Percentiles rank a stretch among this genome's conserved stretches.
These are phyloP conservation scores for Corythornis cristatus DNA, from an alignment of 2,113 vertebrate species.

Conservation along the genomic window DNA sequence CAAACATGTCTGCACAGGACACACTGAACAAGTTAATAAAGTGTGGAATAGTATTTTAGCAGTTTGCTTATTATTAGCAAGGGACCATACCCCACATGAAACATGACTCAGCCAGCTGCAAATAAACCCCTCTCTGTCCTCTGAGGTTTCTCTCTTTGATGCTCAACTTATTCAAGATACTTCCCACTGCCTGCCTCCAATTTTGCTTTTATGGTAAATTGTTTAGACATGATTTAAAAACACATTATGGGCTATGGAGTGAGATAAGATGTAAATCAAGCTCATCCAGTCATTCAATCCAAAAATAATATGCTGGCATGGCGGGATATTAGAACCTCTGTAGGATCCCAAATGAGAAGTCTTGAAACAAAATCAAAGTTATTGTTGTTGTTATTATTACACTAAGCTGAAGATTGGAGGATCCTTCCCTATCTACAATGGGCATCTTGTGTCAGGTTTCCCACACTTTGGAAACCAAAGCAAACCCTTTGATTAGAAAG, in stretches of 20 bases:
- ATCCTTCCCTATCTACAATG: constrained; percentile 53
- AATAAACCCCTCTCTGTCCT: constrained; percentile 53
- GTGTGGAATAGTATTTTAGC: constrained; percentile 52
- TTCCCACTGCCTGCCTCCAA: constrained; percentile 50
- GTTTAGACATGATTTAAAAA: constrained; percentile 71
- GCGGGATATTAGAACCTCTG: constrained; percentile 35
- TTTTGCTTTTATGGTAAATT: constrained; percentile 57
- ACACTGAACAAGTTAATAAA: constrained; percentile 46
- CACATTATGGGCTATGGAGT: constrained; percentile 40
- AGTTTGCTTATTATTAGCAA: constrained; percentile 62
- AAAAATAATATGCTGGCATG: constrained; percentile 66
- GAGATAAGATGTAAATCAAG: constrained; percentile 70
- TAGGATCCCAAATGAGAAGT: constrained; percentile 62
- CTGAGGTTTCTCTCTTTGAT: constrained; percentile 68
- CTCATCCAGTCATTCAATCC: constrained; percentile 68
- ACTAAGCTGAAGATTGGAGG: background rate
- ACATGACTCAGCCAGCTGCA: constrained; percentile 67
- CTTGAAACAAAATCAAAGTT: constrained; percentile 65
- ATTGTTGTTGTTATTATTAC: constrained; percentile 51
- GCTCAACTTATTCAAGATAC: constrained; percentile 55
- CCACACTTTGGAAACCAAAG: constrained; percentile 66
- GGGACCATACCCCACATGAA: constrained; percentile 57
- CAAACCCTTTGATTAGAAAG: constrained; percentile 60
- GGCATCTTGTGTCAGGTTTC: constrained; percentile 69
- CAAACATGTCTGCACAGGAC: background rate